These are phyloP conservation scores for Salticus scenicus DNA, from an alignment of 2,888 invertebrate species.

Conservation along the genomic window DNA sequence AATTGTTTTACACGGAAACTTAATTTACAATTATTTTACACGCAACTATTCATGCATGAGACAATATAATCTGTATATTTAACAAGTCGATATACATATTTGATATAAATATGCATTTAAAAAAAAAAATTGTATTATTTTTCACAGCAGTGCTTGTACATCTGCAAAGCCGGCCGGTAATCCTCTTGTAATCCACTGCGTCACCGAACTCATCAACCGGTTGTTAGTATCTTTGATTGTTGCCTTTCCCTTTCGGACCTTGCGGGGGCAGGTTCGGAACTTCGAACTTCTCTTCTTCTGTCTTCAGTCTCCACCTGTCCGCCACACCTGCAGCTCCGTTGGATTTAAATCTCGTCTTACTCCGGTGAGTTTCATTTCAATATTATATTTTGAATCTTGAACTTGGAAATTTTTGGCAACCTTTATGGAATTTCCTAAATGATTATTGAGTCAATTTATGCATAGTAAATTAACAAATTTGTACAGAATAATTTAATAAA, in stretches of 20 bases:
- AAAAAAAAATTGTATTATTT: too few relatives aligned
- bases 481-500: too few relatives aligned
- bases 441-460: too few relatives aligned
- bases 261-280: conserved; percentile 52
- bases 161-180: neutral
- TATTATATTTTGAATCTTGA: neutral
- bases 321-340: conserved; percentile 46
- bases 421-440: too few relatives aligned
- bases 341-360: conserved; percentile 12
- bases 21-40: too few relatives aligned
- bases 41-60: too few relatives aligned
- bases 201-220: conserved; percentile 8
- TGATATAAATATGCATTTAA: too few relatives aligned
- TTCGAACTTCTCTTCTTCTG: conserved; percentile 7
- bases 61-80: too few relatives aligned
- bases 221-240: conserved; percentile 29
- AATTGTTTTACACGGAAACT: too few relatives aligned
- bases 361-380: conserved; percentile 8
- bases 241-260: conserved; percentile 45
- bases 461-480: too few relatives aligned
- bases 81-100: too few relatives aligned
- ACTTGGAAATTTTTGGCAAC: neutral
- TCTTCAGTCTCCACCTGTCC: conserved; percentile 48
- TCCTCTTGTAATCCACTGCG: neutral
- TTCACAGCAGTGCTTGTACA: too few relatives aligned